Evolutionary conservation across 2,797 vertebrate species (phyloP), one percentile per base, ranked within the genome.

Genomic region (Rhynchotus rufescens): DNA sequence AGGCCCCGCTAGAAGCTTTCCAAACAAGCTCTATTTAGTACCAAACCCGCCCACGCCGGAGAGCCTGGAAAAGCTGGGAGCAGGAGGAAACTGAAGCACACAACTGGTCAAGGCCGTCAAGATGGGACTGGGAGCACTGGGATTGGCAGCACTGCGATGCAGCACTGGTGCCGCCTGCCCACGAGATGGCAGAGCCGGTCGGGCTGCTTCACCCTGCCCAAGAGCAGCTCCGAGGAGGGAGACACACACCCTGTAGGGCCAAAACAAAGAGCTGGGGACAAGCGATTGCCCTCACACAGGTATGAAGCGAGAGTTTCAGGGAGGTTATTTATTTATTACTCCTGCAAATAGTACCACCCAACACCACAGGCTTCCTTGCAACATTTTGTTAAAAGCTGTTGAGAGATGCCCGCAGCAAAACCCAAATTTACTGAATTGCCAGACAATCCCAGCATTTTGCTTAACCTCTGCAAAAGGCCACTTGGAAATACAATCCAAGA

Each of bases 121-220:
- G 44, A 47, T 6, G 5, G 47, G 34, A 32, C 8, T 44, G n/a
- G 49, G 49, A 54, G 14, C 20, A 10, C 36, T 36, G 36, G 36
- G 36, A 36, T 36, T 36, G 36, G 36, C 36, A 36, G 36, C 36
- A 38, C 14, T 9, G 7, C 0, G 12, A 54, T 5, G 32, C 10
- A 4, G 56, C 52, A 42, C 1, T 36, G 36, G 36, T 36, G 36
- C 36, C 36, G 36, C 36, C 0, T 21, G 82, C 44, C 95, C 95
- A 96, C 82, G 6, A 96, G 94, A 57, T 94, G 95, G 94, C 95
- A 95, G 95, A 94, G 87, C 62, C 1, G 1, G 2, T 82, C 56
- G 0, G 3, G 59, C 61, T 14, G 10, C 6, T 9, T 17, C 49
- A 6, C 21, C 10, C 36, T 38, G 6, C 1, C 17, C 4, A 9